Base-by-base conservation (phyloP, 2,888 invertebrate species). In the Eretmocerus hayati region DNA sequence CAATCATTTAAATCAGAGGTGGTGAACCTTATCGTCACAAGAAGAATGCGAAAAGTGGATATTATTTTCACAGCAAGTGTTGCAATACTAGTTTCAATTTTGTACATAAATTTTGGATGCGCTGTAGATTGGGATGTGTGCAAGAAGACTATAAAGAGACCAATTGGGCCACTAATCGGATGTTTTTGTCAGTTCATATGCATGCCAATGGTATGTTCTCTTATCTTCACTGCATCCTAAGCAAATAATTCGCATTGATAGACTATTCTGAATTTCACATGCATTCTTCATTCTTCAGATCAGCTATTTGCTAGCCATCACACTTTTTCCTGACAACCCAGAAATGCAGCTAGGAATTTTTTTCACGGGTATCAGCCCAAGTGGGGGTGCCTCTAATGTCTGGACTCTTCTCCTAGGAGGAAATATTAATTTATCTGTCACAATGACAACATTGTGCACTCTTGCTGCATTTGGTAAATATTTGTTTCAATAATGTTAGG, bases 351-450 rank as follows among this genome's bases (percentile, higher is more conserved):
- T 93, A 57, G 92, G 92, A 3, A 78, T 93, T 71, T 92, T 92
- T 73, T 89, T 90, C 71, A 87, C 90, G 1, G 92, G 92, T 0
- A 87, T 90, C 18, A 84, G 89, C 3, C 92, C 92, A 0, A 89
- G 87, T n/a, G 92, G 97, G 1, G 96, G 95, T 0, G 93, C 94
- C 20, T 94, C 94, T 40, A 97, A 97, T 72, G 90, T 95, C 61
- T 97, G 95, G 93, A 87, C 93, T 0, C 84, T 89, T 56, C 80
- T 96, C 15, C 76, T 97, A 2, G 88, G 86, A 4, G 96, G 93
- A 5, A 96, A 97, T 73, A 80, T 96, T 5, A 87, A 93, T 69
- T 76, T 97, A 33, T 94, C 94, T 0, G 83, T 97, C 40, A 86
- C 96, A 15, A 94, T 97, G 95, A 97, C 96, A 0, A 84, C 93